Conservation (phyloP, 2,113 vertebrate species). For the Nesoenas mayeri region DNA sequence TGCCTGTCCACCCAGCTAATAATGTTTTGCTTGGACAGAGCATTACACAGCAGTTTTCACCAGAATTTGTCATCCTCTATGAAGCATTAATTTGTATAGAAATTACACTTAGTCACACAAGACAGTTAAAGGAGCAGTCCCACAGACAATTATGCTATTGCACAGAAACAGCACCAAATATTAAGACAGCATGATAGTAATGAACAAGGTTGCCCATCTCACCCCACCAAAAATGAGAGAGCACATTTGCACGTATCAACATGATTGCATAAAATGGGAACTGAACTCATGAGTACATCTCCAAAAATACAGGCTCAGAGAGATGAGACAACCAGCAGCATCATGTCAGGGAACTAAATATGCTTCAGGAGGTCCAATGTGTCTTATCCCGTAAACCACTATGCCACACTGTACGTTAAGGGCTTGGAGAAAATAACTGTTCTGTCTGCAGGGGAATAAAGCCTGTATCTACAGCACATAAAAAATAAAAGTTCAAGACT, state of each 20-base stretch:
- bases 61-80: neutral
- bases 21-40: neutral
- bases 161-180: neutral
- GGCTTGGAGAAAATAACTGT: neutral
- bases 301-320: neutral
- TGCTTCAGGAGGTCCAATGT: neutral
- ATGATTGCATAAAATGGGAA: neutral
- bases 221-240: neutral
- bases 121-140: neutral
- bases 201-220: neutral
- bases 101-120: neutral
- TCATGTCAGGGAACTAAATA: neutral
- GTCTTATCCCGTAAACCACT: neutral
- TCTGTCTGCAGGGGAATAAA: neutral
- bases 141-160: neutral
- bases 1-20: neutral
- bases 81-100: neutral
- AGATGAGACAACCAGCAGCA: neutral
- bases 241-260: neutral
- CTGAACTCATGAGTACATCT: neutral
- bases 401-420: neutral
- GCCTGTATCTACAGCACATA: neutral
- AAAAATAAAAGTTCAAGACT: neutral
- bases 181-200: neutral
- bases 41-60: neutral